Conservation (phyloP, 2,888 invertebrate genomes). For the Plemyria rubiginata region DNA sequence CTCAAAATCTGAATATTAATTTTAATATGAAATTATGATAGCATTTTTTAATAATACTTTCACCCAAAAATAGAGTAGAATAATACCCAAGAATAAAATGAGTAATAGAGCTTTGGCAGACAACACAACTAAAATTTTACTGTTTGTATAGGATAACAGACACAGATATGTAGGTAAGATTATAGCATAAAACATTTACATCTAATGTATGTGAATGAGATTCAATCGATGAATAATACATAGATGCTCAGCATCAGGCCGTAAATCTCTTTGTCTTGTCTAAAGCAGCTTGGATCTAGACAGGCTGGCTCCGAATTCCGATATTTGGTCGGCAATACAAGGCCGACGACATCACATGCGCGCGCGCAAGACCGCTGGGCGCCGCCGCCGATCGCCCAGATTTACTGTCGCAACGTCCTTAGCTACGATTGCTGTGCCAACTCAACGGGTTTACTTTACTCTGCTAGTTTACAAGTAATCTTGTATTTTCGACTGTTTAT, state of each 20-base stretch:
- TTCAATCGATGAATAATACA: constrained; percentile 23
- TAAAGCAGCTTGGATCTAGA: constrained; percentile 33
- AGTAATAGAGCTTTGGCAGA: background rate
- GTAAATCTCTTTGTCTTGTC: constrained; percentile 16
- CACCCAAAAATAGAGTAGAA: no score
- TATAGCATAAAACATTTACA: background rate
- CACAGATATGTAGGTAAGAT: background rate
- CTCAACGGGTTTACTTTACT: constrained; percentile 1
- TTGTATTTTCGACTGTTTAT: constrained; percentile 10
- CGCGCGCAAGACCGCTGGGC: constrained; percentile 66
- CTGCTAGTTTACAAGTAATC: background rate
- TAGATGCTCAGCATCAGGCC: constrained; percentile 6
- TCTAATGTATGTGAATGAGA: constrained; percentile 13
- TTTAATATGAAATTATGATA: no score
- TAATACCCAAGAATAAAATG: no score
- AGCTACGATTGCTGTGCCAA: constrained; percentile 3
- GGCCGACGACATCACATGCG: constrained; percentile 33
- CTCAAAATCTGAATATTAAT: no score
- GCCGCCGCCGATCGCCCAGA: constrained; percentile 67
- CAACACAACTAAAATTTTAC: background rate
- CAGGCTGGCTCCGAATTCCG: constrained; percentile 40
- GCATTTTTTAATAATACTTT: no score
- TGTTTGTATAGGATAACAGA: background rate
- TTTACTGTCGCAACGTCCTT: constrained; percentile 50
- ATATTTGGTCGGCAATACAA: constrained; percentile 41